Evolutionary conservation across 2,888 invertebrate species (phyloP), one percentile per base, ranked within the genome.

Genomic region (Drosophila mimetica): DNA sequence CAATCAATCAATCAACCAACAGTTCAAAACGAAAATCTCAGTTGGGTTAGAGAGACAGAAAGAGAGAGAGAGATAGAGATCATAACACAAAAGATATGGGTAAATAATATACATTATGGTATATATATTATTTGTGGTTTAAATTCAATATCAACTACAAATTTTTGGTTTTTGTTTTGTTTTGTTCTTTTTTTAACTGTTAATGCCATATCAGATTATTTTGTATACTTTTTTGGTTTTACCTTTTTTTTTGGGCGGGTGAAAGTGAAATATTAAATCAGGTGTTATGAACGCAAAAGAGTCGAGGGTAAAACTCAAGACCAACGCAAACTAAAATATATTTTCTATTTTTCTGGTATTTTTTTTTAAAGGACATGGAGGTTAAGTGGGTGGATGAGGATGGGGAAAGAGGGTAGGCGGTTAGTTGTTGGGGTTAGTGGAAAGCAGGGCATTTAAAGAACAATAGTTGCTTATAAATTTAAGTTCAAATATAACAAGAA

Each of bases 381-480:
- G 20, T 41, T 39, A 2, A 22, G 14, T 20, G 22, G 25, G 46
- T n/a, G 51, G 36, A 14, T 22, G 14, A 14, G 30, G 28, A 11
- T 9, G 18, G 39, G 9, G 54, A 16, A 32, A 2, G 13, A n/a
- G n/a, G 11, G 59, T 28, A 1, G 9, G 13, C 16, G 18, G 30
- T 1, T 13, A 18, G 22, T 11, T 57, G 46, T 16, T 44, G 16
- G 28, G 13, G 28, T 48, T 41, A 41, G 50, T 42, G 63, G 44
- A 50, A 36, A 59, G 47, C 53, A 64, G 79, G 71, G 60, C 50
- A 53, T 70, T 69, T 82, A 79, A 79, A 81, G 79, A 82, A 83
- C 79, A 85, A 85, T 83, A 84, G 75, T 84, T 86, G 79, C 83
- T 86, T 84, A 84, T 81, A 81, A 85, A 86, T 77, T 85, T 87